Evolutionary conservation across 2,797 vertebrate genomes (phyloP), one percentile per base, ranked within the genome.

Genomic region (Cossypha polioptera): DNA sequence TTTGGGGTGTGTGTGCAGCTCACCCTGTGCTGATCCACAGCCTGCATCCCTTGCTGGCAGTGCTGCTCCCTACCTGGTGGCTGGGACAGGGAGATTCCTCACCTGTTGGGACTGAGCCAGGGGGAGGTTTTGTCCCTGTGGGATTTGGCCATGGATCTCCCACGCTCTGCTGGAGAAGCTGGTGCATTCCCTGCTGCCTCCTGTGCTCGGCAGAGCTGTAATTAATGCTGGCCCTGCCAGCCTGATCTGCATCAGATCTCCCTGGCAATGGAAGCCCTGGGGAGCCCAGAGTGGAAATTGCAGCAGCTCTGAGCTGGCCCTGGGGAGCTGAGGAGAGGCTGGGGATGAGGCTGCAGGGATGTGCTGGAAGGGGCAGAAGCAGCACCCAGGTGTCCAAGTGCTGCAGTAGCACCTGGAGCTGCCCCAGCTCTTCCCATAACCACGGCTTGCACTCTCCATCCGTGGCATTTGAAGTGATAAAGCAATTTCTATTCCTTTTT

Each of bases 211-310:
- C 67, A 62, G 63, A 4, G 33, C 82, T 92, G 90, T 94, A 90
- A 90, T 95, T 95, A 91, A 63, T 13, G 43, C 72, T 95, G 85
- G 71, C 75, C 81, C 75, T 51, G 67, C 72, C 25, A 75, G 66
- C 1, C 1, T 26, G 15, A 43, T 62, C 53, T 59, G 83, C 83
- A 17, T 57, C 58, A 19, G 58, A 47, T 86, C 83, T 91, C 84
- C 86, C 58, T 1, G n/a, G 93, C 61, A 81, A 45, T 74, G 57
- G 66, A 53, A 67, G 57, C 94, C 77, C 80, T 58, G 77, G 85
- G 63, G 89, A 94, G 57, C 2, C 5, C 35, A 16, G 69, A 94
- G 68, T 76, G 3, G 5, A 84, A 92, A 89, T 91, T 93, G 59
- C 81, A 89, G 74, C 51, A 84, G 69, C 9, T 17, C 47, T 0